phyloP scores from a whole-genome alignment of 1,140 invertebrate species.

The Polyergus mexicanus region DNA sequence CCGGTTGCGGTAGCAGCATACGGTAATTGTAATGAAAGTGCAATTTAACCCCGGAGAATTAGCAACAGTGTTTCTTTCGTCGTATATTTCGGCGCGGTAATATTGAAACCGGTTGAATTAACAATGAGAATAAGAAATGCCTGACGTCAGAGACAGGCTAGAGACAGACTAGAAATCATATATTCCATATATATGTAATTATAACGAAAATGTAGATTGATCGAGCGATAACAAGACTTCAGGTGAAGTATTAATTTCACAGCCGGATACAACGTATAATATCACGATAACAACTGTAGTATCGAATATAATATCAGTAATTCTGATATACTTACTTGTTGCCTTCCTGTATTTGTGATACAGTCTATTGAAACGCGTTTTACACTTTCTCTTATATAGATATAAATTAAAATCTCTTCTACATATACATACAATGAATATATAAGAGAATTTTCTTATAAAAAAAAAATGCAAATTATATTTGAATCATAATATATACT shows the following conservation, averaged over 20 bases:
- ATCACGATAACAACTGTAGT: neutral
- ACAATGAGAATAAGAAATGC: slow-evolving; percentile 7
- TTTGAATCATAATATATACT: neutral
- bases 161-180: slow-evolving; percentile 44
- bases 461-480: neutral
- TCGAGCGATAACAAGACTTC: slow-evolving; percentile 34
- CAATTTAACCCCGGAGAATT: slow-evolving; percentile 45
- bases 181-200: neutral
- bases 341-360: neutral
- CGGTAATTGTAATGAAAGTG: slow-evolving; percentile 63
- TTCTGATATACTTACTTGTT: slow-evolving; percentile 35
- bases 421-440: too few relatives aligned
- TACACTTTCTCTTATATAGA: slow-evolving; percentile 14
- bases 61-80: slow-evolving; percentile 54
- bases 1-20: slow-evolving; percentile 33
- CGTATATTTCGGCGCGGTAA: neutral
- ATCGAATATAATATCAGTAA: slow-evolving; percentile 17
- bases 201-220: slow-evolving; percentile 50
- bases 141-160: slow-evolving; percentile 45
- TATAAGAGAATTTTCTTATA: neutral
- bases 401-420: neutral
- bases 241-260: slow-evolving; percentile 64
- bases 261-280: slow-evolving; percentile 17
- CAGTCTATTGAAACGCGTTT: neutral
- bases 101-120: slow-evolving; percentile 49